Percentiles rank a stretch among this genome's conserved stretches.
Conservation (phyloP, 2,113 vertebrate genomes). For the Sorex araneus region DNA sequence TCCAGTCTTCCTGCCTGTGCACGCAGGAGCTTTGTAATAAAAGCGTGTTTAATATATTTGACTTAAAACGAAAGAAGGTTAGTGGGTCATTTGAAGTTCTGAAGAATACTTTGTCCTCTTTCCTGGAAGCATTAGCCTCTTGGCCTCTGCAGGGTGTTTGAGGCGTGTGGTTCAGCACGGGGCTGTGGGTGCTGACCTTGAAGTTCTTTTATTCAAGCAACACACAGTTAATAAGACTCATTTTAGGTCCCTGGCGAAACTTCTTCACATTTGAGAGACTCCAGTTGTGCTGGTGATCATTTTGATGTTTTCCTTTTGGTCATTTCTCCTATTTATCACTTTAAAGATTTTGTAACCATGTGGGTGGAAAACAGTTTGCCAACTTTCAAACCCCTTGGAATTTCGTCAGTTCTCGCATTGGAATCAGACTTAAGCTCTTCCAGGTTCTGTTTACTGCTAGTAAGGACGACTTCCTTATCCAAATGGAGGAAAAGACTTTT, state of each 20-base stretch:
- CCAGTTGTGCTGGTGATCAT: neutral
- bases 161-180: rapidly evolving
- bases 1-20: neutral
- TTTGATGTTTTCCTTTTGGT: conserved; percentile 59
- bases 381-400: conserved; percentile 73
- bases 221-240: neutral
- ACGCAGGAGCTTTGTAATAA: neutral
- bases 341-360: conserved; percentile 68
- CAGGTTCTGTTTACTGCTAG: conserved; percentile 75
- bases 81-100: neutral
- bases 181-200: neutral
- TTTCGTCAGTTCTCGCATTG: conserved; percentile 66
- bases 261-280: neutral
- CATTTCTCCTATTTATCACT: conserved; percentile 69
- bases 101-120: conserved; percentile 11
- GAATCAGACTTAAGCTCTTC: conserved; percentile 70
- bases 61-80: conserved; percentile 38
- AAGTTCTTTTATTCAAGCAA: neutral
- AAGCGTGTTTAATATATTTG: neutral
- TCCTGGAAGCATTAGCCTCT: neutral
- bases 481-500: conserved; percentile 69
- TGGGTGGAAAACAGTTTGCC: conserved; percentile 67
- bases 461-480: conserved; percentile 78
- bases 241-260: neutral
- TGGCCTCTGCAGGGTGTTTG: neutral